Evolutionary conservation across 2,888 invertebrate genomes (phyloP).

Genomic region (Lepas anatifera): DNA sequence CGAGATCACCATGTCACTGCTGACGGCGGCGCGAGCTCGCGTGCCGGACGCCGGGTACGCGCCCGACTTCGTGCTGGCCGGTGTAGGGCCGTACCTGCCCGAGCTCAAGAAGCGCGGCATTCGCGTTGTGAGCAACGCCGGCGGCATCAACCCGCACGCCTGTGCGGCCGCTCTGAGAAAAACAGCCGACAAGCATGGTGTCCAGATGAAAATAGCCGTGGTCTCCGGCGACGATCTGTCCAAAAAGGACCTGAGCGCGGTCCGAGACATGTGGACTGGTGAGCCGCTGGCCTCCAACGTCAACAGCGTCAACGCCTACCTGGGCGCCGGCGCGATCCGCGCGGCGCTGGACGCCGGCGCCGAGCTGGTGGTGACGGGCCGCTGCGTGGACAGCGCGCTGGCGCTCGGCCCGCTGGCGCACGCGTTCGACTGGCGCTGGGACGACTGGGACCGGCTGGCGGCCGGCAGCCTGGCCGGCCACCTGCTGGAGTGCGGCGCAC

Average conservation of each 20-base stretch:
- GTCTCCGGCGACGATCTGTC: constrained; percentile 38
- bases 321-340: constrained; percentile 38
- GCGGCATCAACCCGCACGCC: constrained; percentile 39
- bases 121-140: constrained; percentile 39
- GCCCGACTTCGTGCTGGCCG: constrained; percentile 38
- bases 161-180: constrained; percentile 35
- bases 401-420: constrained; percentile 38
- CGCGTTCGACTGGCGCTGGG: constrained; percentile 35
- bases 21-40: constrained; percentile 37
- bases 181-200: constrained; percentile 31
- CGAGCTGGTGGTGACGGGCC: constrained; percentile 40
- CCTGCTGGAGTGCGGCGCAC: constrained; percentile 42
- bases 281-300: constrained; percentile 24
- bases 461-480: constrained; percentile 40
- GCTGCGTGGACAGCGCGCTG: constrained; percentile 40
- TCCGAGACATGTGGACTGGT: constrained; percentile 20
- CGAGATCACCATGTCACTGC: constrained; percentile 42
- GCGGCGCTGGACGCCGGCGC: constrained; percentile 38
- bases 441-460: constrained; percentile 36
- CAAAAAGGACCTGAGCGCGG: constrained; percentile 19
- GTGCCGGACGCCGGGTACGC: constrained; percentile 37
- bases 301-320: constrained; percentile 36
- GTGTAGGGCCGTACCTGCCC: constrained; percentile 35
- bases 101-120: constrained; percentile 38
- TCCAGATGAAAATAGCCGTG: constrained; percentile 34